These are phyloP conservation scores for Leptinotarsa rubiginosa DNA, from an alignment of 2,888 invertebrate species.

Conservation along the genomic window DNA sequence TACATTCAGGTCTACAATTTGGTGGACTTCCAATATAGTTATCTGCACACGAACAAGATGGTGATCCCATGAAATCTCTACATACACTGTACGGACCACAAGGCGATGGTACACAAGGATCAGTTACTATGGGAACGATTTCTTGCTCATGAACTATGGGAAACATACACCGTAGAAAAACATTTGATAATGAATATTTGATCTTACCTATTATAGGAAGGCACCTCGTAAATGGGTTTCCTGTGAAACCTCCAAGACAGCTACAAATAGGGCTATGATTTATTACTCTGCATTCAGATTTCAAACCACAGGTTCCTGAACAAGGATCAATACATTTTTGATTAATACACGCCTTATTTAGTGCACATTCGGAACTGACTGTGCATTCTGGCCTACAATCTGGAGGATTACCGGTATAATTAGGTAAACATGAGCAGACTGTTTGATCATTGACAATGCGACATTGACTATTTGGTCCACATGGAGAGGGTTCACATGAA, in stretches of 20 bases:
- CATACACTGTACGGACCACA: conserved; percentile 85
- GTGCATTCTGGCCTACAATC: conserved; percentile 79
- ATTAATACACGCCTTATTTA: conserved; percentile 77
- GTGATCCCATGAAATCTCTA: conserved; percentile 73
- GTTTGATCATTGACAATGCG: conserved; percentile 69
- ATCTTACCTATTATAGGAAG: conserved; percentile 54
- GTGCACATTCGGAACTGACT: conserved; percentile 76
- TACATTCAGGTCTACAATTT: conserved; percentile 83
- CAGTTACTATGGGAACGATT: conserved; percentile 63
- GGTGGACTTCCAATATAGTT: conserved; percentile 81
- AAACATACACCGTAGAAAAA: not conserved
- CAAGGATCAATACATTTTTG: conserved; percentile 82
- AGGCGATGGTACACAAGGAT: conserved; percentile 82
- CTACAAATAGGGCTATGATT: conserved; percentile 81
- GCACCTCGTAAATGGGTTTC: conserved; percentile 77
- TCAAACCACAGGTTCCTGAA: conserved; percentile 77
- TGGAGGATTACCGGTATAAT: conserved; percentile 77
- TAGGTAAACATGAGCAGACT: conserved; percentile 76
- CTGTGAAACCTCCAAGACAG: conserved; percentile 74
- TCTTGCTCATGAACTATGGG: conserved; percentile 54
- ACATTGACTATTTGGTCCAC: conserved; percentile 81
- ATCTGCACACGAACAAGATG: conserved; percentile 79
- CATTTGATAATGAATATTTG: not conserved
- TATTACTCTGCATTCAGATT: conserved; percentile 78
- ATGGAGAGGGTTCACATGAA: conserved; percentile 78